These are phyloP conservation scores for Poeciliopsis gracilis DNA, from an alignment of 2,797 vertebrate species.

Conservation along the genomic window DNA sequence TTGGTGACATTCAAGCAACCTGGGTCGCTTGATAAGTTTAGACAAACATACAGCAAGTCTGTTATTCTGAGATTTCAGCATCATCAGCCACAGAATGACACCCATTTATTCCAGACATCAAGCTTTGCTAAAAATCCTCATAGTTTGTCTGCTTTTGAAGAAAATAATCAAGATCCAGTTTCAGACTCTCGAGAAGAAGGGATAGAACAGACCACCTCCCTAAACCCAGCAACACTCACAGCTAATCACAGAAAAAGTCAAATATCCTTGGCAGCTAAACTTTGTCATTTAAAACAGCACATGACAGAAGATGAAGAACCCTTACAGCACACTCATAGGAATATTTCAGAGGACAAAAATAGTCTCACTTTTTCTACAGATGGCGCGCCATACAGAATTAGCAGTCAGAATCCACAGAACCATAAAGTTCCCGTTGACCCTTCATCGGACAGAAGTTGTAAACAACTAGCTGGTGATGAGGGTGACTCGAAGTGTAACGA, in stretches of 20 bases:
- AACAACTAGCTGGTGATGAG: constrained; percentile 17
- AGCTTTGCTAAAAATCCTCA: constrained; percentile 3
- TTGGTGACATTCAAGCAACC: constrained; percentile 73
- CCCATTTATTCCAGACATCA: constrained; percentile 8
- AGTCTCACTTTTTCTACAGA: constrained; percentile 4
- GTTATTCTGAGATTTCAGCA: constrained; percentile 24
- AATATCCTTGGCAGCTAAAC: constrained; percentile 86
- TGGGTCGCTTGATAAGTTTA: constrained; percentile 91
- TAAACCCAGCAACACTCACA: constrained; percentile 46
- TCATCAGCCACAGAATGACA: neutral
- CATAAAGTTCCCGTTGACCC: neutral
- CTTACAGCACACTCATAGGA: neutral
- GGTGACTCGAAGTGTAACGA: constrained; percentile 58
- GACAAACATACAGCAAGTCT: constrained; percentile 81
- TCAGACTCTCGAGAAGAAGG: constrained; percentile 16
- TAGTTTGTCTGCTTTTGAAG: constrained; percentile 15
- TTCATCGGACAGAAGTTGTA: neutral
- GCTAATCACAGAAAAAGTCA: constrained; percentile 45
- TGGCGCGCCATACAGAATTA: constrained; percentile 20
- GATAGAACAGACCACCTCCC: constrained; percentile 8
- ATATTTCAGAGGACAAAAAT: constrained; percentile 11
- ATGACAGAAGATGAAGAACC: constrained; percentile 36
- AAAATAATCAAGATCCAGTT: constrained; percentile 11
- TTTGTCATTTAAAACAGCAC: constrained; percentile 82
- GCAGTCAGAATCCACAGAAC: constrained; percentile 24